phyloP scores from a whole-genome alignment of 2,113 vertebrate genomes.

The Myanophis thanlyinensis region DNA sequence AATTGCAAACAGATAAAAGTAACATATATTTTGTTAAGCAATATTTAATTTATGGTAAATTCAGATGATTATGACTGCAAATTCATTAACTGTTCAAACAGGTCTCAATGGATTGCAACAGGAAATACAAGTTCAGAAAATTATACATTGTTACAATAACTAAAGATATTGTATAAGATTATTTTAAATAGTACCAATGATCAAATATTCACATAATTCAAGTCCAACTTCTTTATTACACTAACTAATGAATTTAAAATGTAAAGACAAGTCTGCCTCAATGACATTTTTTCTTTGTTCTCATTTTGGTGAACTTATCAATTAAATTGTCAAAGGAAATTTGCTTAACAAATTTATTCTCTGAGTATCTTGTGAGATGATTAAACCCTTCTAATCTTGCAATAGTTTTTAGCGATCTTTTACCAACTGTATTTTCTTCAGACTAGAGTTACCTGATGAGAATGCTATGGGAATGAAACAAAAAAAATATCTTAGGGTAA shows the following conservation, averaged over 20 bases:
- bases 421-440: background rate
- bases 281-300: background rate
- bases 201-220: background rate
- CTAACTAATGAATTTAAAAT: background rate
- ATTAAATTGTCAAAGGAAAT: background rate
- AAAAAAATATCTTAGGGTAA: background rate
- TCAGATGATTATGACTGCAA: background rate
- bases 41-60: background rate
- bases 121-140: background rate
- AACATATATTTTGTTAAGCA: background rate
- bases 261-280: background rate
- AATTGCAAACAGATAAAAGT: background rate
- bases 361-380: background rate
- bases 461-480: background rate
- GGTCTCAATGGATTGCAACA: background rate
- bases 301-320: background rate
- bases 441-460: background rate
- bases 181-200: background rate
- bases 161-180: background rate
- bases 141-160: background rate
- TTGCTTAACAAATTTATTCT: background rate
- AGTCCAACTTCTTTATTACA: background rate
- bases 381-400: background rate
- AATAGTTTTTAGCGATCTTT: background rate
- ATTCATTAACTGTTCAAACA: background rate